Conservation (phyloP, 2,113 vertebrate species). For the Petaurus breviceps region DNA sequence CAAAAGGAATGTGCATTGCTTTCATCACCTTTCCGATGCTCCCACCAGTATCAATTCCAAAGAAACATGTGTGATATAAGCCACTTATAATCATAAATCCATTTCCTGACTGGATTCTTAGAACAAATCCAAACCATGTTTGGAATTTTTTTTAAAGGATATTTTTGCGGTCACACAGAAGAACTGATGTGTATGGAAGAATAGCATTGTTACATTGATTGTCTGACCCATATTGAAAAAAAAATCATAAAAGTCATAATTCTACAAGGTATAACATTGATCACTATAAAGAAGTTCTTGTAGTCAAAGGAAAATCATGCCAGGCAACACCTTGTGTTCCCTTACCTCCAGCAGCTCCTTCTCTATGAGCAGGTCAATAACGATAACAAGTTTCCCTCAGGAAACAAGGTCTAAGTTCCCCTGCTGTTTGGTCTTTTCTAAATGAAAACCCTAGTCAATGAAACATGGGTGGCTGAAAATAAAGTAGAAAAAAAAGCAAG, state of each 20-base stretch:
- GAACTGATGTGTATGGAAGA: conserved; percentile 69
- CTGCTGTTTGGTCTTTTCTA: conserved; percentile 65
- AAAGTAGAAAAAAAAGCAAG: conserved; percentile 20
- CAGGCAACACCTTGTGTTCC: conserved; percentile 53
- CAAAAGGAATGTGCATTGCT: not conserved
- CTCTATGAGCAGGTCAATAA: conserved; percentile 75
- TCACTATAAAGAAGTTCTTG: conserved; percentile 71
- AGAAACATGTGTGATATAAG: conserved; percentile 62
- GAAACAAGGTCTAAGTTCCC: conserved; percentile 30
- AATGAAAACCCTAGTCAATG: conserved; percentile 60
- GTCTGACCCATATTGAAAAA: conserved; percentile 77
- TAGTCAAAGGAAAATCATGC: conserved; percentile 73
- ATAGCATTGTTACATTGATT: conserved; percentile 68
- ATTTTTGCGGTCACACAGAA: conserved; percentile 56
- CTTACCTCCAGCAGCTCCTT: conserved; percentile 70
- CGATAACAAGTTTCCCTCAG: conserved; percentile 54
- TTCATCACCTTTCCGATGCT: conserved; percentile 52
- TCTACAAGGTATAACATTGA: conserved; percentile 74
- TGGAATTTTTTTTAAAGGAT: conserved; percentile 77
- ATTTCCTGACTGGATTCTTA: conserved; percentile 74
- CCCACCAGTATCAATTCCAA: conserved; percentile 57
- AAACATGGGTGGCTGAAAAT: conserved; percentile 47
- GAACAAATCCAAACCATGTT: conserved; percentile 79
- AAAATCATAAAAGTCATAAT: conserved; percentile 78
- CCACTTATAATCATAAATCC: conserved; percentile 77